Conservation (phyloP, 2,797 vertebrate genomes). For the Poeciliopsis paucimaculata region DNA sequence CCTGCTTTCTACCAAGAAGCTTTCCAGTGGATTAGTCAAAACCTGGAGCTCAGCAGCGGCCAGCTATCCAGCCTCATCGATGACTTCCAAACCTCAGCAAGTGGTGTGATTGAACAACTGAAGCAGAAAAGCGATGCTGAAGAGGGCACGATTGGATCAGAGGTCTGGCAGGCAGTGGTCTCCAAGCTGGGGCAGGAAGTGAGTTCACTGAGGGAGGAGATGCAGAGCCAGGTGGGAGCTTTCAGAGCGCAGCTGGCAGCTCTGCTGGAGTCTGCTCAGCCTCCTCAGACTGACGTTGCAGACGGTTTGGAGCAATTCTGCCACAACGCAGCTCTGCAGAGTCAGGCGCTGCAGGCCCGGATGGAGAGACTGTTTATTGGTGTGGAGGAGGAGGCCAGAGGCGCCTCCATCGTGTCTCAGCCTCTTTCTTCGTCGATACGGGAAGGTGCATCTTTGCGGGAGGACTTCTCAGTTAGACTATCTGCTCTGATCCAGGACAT, state of each 20-base stretch:
- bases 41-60: slow-evolving; percentile 68
- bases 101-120: slow-evolving; percentile 55
- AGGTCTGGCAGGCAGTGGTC: slow-evolving; percentile 68
- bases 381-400: slow-evolving; percentile 57
- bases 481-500: slow-evolving; percentile 82
- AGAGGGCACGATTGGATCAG: slow-evolving; percentile 37
- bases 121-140: slow-evolving; percentile 49
- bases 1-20: slow-evolving; percentile 55
- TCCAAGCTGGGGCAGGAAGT: slow-evolving; percentile 73
- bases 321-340: slow-evolving; percentile 63
- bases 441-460: slow-evolving; percentile 67
- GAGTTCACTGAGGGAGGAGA: slow-evolving; percentile 65
- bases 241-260: slow-evolving; percentile 66
- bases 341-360: slow-evolving; percentile 63
- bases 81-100: slow-evolving; percentile 70
- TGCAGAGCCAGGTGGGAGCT: slow-evolving; percentile 52
- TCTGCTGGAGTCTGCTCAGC: slow-evolving; percentile 41
- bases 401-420: slow-evolving; percentile 9
- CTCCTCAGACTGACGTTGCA: slow-evolving; percentile 37
- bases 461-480: slow-evolving; percentile 79
- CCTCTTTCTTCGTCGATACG: slow-evolving; percentile 30
- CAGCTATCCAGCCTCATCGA: slow-evolving; percentile 61
- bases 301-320: slow-evolving; percentile 73
- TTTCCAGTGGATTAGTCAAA: slow-evolving; percentile 65
- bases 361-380: slow-evolving; percentile 70